Conservation (phyloP, 2,797 vertebrate genomes). For the Danio albolineatus region DNA sequence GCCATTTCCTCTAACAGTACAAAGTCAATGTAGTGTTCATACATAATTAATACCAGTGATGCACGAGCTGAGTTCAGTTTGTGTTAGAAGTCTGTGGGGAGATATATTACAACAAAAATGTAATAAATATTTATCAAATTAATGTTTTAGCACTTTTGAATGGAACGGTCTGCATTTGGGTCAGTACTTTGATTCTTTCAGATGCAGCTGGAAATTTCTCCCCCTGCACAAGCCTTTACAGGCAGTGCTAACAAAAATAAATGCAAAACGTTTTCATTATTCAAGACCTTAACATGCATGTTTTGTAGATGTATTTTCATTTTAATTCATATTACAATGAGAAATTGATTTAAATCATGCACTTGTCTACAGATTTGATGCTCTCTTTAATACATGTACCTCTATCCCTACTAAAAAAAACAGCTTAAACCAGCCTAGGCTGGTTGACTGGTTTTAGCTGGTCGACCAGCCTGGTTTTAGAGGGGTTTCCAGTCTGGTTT, state of each 20-base stretch:
- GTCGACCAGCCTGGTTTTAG: too few relatives aligned
- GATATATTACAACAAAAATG: slow-evolving; percentile 23
- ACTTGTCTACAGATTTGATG: too few relatives aligned
- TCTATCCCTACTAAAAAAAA: too few relatives aligned
- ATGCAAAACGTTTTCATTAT: background rate
- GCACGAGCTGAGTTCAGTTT: background rate
- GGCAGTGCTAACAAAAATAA: background rate
- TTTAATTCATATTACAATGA: too few relatives aligned
- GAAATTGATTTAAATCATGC: too few relatives aligned
- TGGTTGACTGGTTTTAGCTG: too few relatives aligned
- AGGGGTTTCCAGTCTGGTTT: too few relatives aligned
- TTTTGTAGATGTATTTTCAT: background rate
- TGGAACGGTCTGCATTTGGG: background rate
- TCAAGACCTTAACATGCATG: background rate
- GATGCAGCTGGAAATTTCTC: background rate
- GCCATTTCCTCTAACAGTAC: slow-evolving; percentile 22
- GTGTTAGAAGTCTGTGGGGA: background rate
- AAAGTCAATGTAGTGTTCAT: slow-evolving; percentile 34
- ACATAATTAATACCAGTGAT: slow-evolving; percentile 32
- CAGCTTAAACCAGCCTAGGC: too few relatives aligned
- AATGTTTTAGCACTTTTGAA: slow-evolving; percentile 1
- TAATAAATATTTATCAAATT: slow-evolving; percentile 34
- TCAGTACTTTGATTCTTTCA: background rate
- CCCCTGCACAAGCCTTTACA: background rate
- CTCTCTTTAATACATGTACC: too few relatives aligned